Evolutionary conservation across 2,113 vertebrate species (phyloP).

Genomic region (Sitta europaea): DNA sequence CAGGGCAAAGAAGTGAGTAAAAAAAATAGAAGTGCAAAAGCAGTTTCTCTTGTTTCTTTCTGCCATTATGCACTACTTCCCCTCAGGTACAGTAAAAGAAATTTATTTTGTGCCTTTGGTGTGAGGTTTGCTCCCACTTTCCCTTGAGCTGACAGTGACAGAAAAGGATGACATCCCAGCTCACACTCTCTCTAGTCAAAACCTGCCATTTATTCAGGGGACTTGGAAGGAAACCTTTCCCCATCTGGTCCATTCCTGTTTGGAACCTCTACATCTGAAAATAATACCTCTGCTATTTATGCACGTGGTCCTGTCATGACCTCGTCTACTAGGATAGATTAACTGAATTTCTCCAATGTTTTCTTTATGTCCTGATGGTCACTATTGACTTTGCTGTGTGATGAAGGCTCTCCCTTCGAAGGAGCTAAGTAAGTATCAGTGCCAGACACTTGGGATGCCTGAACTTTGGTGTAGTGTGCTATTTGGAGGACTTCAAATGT

Average conservation of each 20-base stretch:
- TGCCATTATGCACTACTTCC: background rate
- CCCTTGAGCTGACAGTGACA: background rate
- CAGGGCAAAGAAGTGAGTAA: background rate
- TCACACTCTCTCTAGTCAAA: background rate
- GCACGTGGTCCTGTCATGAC: slow-evolving; percentile 67
- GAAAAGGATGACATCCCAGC: background rate
- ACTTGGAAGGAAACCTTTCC: background rate
- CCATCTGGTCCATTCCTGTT: slow-evolving; percentile 30
- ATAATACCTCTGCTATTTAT: slow-evolving; percentile 64
- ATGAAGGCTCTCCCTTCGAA: background rate
- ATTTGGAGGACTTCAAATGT: background rate
- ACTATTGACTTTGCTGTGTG: slow-evolving; percentile 39
- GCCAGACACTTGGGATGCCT: background rate
- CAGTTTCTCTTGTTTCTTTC: background rate
- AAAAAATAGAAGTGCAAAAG: background rate
- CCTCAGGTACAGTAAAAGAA: background rate
- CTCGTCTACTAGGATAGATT: slow-evolving; percentile 59
- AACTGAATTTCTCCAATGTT: slow-evolving; percentile 63
- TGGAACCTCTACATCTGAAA: slow-evolving; percentile 57
- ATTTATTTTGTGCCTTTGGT: background rate
- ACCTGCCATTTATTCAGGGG: background rate
- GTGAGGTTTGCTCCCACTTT: background rate
- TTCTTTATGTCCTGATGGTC: slow-evolving; percentile 58
- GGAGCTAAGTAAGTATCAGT: background rate
- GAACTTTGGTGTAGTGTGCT: background rate